Percentiles rank a stretch among this genome's conserved stretches.
Conservation (phyloP, 2,113 vertebrate genomes). For the Dolichotis patagonum region DNA sequence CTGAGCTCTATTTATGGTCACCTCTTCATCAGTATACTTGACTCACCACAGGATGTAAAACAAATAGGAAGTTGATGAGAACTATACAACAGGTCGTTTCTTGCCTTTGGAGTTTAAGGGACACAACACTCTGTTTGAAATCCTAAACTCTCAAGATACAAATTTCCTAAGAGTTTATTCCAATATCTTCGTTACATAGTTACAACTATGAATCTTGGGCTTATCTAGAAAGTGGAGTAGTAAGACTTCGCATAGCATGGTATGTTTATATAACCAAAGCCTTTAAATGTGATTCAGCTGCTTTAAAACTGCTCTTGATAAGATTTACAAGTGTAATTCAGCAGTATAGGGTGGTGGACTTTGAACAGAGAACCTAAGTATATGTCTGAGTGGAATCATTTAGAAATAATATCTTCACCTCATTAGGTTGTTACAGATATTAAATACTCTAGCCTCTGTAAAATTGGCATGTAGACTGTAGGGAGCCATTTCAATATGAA, state of each 20-base stretch:
- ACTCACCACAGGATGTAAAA: background rate
- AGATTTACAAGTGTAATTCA: background rate
- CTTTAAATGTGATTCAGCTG: background rate
- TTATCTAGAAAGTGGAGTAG: slow-evolving; percentile 5
- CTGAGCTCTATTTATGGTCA: background rate
- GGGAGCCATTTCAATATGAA: background rate
- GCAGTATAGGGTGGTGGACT: background rate
- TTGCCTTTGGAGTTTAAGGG: slow-evolving; percentile 30
- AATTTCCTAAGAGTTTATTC: background rate
- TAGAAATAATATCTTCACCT: slow-evolving; percentile 3
- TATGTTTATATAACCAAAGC: slow-evolving; percentile 27
- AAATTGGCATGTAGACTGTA: background rate
- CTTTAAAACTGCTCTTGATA: background rate
- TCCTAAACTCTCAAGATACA: background rate
- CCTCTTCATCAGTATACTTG: background rate
- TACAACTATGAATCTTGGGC: background rate
- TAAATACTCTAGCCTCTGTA: background rate
- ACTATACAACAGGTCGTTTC: background rate
- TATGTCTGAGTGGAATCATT: background rate
- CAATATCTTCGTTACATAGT: background rate
- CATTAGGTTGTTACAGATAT: background rate
- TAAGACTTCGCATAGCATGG: background rate
- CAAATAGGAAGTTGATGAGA: background rate
- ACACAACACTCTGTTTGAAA: background rate
- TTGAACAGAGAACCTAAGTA: background rate